Conservation (phyloP, 2,797 vertebrate species). For the Gymnothorax javanicus region DNA sequence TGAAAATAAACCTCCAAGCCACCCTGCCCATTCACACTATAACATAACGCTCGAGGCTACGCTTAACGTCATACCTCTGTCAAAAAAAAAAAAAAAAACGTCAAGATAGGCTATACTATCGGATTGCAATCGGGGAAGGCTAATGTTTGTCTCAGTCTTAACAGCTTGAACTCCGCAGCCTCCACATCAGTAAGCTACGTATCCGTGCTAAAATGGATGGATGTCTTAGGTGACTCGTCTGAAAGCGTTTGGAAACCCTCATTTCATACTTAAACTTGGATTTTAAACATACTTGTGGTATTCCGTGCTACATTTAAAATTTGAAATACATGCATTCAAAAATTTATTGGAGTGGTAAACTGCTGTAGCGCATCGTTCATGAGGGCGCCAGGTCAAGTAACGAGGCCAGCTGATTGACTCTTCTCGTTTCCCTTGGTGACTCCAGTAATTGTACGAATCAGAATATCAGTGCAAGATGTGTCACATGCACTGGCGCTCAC, state of each 20-base stretch:
- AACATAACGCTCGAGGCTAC: slow-evolving; percentile 22
- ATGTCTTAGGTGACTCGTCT: slow-evolving; percentile 7
- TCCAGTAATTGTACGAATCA: background rate
- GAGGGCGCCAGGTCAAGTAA: slow-evolving; percentile 11
- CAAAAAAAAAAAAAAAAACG: background rate
- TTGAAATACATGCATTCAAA: background rate
- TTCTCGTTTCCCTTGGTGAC: background rate
- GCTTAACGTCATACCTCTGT: background rate
- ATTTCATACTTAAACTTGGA: background rate
- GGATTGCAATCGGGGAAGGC: background rate
- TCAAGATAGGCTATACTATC: background rate
- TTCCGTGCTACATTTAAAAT: background rate
- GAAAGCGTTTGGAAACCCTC: background rate
- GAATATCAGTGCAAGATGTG: background rate
- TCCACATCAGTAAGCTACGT: background rate
- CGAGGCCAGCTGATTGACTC: background rate
- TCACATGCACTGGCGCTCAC: background rate
- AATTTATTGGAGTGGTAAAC: background rate
- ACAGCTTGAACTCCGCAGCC: background rate
- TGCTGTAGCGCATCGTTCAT: background rate
- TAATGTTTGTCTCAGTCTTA: background rate
- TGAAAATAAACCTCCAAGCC: slow-evolving; percentile 21
- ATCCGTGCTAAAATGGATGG: slow-evolving; percentile 7
- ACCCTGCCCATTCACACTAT: slow-evolving; percentile 23
- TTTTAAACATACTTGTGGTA: background rate